Evolutionary conservation across 2,113 vertebrate genomes (phyloP).

Genomic region (Clarias macrocephalus): DNA sequence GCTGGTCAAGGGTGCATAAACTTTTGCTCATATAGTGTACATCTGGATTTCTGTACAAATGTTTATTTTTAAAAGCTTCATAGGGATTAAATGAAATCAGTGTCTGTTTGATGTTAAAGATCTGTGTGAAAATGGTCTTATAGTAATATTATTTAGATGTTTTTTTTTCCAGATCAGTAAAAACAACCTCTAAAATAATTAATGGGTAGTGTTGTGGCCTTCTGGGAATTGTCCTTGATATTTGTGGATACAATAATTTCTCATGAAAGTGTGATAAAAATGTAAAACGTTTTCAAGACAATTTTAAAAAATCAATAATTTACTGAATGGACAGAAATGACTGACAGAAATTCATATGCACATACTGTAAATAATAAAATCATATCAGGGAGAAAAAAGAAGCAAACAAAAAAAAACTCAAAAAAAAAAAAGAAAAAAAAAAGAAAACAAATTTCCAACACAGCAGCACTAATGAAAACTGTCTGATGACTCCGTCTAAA

Average conservation of each 20-base stretch:
- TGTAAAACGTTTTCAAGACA: not conserved
- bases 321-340: slow-evolving; percentile 35
- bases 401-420: not conserved
- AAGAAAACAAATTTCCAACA: slow-evolving; percentile 12
- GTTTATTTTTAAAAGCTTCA: not conserved
- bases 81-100: not conserved
- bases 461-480: slow-evolving; percentile 16
- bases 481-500: slow-evolving; percentile 2
- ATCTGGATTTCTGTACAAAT: not conserved
- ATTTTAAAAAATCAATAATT: slow-evolving; percentile 35
- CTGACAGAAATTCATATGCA: slow-evolving; percentile 15
- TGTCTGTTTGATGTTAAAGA: not conserved
- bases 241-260: not conserved
- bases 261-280: not conserved
- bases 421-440: not conserved
- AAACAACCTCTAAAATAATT: not conserved
- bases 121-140: not conserved
- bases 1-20: not conserved
- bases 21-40: not conserved
- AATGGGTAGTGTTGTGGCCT: not conserved
- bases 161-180: not conserved
- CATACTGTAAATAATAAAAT: slow-evolving; percentile 1
- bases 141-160: not conserved
- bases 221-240: not conserved
- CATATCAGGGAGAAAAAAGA: not conserved